Conservation (phyloP, 2,797 vertebrate species). For the Crax fasciolata region DNA sequence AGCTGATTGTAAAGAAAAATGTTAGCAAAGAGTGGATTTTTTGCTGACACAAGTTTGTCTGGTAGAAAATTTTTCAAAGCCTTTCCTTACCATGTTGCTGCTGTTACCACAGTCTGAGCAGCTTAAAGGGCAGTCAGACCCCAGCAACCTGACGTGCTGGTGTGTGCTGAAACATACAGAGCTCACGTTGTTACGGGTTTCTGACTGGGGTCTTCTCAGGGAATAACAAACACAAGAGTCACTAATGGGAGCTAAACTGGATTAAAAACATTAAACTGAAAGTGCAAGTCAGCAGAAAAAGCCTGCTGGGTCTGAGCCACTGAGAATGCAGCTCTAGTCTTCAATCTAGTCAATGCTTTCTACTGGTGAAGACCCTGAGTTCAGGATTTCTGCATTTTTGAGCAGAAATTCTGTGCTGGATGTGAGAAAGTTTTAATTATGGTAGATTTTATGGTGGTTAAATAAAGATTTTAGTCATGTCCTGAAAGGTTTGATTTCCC, state of each 20-base stretch:
- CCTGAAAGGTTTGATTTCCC: background rate
- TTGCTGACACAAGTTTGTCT: background rate
- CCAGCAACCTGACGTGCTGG: background rate
- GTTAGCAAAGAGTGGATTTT: background rate
- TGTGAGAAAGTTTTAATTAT: background rate
- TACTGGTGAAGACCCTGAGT: background rate
- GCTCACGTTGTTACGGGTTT: background rate
- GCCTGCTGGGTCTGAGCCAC: background rate
- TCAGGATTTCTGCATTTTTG: background rate
- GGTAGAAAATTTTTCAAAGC: background rate
- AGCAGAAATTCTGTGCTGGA: background rate
- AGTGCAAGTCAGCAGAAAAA: background rate
- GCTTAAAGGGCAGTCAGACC: background rate
- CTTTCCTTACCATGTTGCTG: background rate
- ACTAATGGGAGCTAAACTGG: background rate
- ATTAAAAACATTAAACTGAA: background rate
- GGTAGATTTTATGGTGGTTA: background rate
- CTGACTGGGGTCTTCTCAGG: background rate
- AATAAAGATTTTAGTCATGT: background rate
- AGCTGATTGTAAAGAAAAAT: background rate
- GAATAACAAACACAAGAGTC: background rate
- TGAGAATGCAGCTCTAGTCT: background rate
- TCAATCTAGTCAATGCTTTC: background rate
- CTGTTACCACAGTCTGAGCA: background rate
- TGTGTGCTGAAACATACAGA: background rate